Base-by-base conservation (phyloP, 1,140 invertebrate species). In the Aphelinus atriplicis region DNA sequence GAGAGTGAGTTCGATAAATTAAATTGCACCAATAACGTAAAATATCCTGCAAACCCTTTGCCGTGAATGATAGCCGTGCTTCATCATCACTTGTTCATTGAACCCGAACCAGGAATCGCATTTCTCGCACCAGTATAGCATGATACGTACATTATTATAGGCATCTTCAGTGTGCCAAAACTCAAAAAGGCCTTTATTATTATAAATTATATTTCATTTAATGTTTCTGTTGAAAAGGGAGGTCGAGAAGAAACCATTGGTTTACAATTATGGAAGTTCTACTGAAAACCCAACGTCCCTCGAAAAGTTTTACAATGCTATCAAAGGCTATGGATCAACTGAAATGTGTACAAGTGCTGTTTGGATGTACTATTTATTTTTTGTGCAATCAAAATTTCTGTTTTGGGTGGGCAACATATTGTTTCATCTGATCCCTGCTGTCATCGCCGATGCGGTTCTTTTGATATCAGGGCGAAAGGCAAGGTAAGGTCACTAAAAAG, bases 251-350 rank as follows among this genome's bases (percentile, higher is more conserved):
- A 72, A 80, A 70, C 77, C 83, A 50, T 80, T 89, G 2, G 89
- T 94, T 48, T 94, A 92, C 82, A 94, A 94, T 83, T 94, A 91
- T 81, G 92, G 92, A 3, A 91, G 66, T 43, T 42, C 42, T 10
- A 68, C 53, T n/a, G 6, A 47, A 7, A 68, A 68, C n/a, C 43
- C 43, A 2, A 26, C n/a, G n/a, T 53, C 64, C 2, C 26, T 66
- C 3, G 5, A 42, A 2, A 50, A 55, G 2, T 4, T 63, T 2
- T 48, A 48, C 46, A 26, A 50, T 1, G 7, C 3, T 1, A 46
- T 57, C 2, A 68, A 57, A 56, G 47, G 45, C 50, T 51, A 7
- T 6, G 50, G 50, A 53, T 63, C 7, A 3, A 72, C 3, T 78
- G 79, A 69, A 60, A 57, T 1, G 3, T 78, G 1, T 80, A 75